Base-by-base conservation (phyloP, 2,113 vertebrate genomes). In the Dinomys branickii region DNA sequence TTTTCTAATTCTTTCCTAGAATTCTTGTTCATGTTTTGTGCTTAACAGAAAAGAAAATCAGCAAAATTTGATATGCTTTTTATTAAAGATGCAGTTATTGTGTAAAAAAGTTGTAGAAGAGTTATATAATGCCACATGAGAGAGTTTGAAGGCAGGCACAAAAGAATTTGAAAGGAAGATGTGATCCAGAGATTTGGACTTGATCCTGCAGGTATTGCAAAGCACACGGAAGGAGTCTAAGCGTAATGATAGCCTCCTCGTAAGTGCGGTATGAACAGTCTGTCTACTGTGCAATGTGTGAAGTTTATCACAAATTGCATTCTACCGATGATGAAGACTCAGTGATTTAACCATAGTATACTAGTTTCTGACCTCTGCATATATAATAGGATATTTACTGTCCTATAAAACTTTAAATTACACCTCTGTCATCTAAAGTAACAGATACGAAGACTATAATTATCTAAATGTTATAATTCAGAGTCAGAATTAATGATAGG, bases 321-420 rank as follows among this genome's bases (percentile, higher is more conserved):
- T 63, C 52, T 85, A 35, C 50, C 38, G 24, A 81, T 54, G 12
- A 54, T 85, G 5, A 65, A 67, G 24, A 3, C 8, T 78, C 26
- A 95, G 4, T 3, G 44, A 91, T 35, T 80, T 50, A 56, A 82
- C 63, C 44, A 63, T 20, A 75, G 1, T 4, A 6, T 44, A 30
- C 1, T 33, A 38, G 22, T 38, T n/a, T 20, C n/a, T 87, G 35
- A 61, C 11, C 10, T 38, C 17, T 58, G 30, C 5, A 33, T 85
- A 30, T 84, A 50, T 33, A 65, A 65, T 7, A 41, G 6, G 1
- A 87, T 71, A 6, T 12, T n/a, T 44, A 12, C 24, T 35, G 44
- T 52, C 58, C 35, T 86, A 50, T 35, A 90, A 54, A 16, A 88
- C 56, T 61, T 92, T 80, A 73, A 75, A 35, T 50, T 63, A 77